Conservation (phyloP, 2,888 invertebrate genomes). For the Macrophya alboannulata region DNA sequence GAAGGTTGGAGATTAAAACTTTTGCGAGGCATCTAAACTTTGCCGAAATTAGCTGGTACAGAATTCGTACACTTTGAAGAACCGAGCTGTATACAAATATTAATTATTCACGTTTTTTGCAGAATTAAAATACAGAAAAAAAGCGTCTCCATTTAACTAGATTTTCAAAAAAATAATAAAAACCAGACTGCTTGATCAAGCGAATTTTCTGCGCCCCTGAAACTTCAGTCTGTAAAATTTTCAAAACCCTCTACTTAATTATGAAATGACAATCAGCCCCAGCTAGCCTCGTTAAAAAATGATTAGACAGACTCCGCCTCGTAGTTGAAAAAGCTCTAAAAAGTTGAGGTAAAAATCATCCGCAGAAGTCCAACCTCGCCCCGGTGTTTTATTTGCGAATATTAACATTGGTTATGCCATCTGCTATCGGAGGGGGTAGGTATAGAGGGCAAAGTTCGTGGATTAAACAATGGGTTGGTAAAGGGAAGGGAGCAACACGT, state of each 20-base stretch:
- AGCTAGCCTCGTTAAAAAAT: not conserved
- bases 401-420: slow-evolving; percentile 13
- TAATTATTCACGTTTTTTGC: not conserved
- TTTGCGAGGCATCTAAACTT: not conserved
- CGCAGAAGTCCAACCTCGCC: not conserved
- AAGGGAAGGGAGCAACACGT: slow-evolving; percentile 57
- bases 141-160: not conserved
- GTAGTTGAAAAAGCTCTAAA: not conserved
- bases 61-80: not conserved
- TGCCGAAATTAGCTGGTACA: not conserved
- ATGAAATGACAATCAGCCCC: slow-evolving; percentile 21
- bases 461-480: slow-evolving; percentile 44
- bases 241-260: not conserved
- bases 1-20: not conserved
- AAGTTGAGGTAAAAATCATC: not conserved
- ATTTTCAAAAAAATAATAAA: not conserved
- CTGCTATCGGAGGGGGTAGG: not conserved
- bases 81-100: not conserved
- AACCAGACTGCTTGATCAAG: not conserved
- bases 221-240: not conserved
- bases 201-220: not conserved
- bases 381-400: not conserved
- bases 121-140: slow-evolving; percentile 10
- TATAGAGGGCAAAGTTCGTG: slow-evolving; percentile 27
- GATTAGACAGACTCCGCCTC: not conserved